phyloP scores from a whole-genome alignment of 2,797 vertebrate species.

The Orientallactaga sibirica region DNA sequence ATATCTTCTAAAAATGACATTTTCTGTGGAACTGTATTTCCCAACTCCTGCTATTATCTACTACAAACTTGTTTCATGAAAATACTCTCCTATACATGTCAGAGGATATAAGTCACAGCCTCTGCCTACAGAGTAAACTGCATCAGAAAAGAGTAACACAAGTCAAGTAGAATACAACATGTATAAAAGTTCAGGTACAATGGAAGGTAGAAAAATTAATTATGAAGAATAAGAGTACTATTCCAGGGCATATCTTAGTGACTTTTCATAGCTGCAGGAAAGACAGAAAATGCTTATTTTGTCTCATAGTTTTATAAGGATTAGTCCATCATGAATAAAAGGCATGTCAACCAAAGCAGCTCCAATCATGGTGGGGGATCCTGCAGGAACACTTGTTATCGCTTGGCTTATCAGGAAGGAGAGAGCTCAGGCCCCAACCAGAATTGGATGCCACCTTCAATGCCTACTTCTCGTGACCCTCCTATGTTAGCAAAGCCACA shows the following conservation, averaged over 20 bases:
- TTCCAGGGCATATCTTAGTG: background rate
- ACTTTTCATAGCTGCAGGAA: background rate
- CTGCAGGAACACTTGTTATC: too few relatives aligned
- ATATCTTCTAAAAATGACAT: conserved; percentile 50
- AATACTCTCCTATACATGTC: background rate
- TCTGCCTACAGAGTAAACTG: background rate
- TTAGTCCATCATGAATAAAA: too few relatives aligned
- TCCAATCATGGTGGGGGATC: too few relatives aligned
- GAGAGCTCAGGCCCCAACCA: too few relatives aligned
- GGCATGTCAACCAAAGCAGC: too few relatives aligned
- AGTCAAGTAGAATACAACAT: background rate
- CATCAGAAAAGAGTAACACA: background rate
- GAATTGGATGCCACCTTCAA: too few relatives aligned
- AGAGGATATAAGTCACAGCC: background rate
- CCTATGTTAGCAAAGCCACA: too few relatives aligned
- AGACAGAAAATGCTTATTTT: too few relatives aligned
- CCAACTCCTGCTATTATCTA: background rate
- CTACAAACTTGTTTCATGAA: background rate
- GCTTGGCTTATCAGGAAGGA: too few relatives aligned
- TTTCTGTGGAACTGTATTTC: conserved; percentile 44
- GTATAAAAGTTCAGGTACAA: background rate
- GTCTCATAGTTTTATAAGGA: too few relatives aligned
- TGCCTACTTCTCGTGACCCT: too few relatives aligned
- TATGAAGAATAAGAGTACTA: background rate
- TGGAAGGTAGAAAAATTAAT: background rate